phyloP scores from a whole-genome alignment of 2,113 vertebrate species.

The Picathartes gymnocephalus region DNA sequence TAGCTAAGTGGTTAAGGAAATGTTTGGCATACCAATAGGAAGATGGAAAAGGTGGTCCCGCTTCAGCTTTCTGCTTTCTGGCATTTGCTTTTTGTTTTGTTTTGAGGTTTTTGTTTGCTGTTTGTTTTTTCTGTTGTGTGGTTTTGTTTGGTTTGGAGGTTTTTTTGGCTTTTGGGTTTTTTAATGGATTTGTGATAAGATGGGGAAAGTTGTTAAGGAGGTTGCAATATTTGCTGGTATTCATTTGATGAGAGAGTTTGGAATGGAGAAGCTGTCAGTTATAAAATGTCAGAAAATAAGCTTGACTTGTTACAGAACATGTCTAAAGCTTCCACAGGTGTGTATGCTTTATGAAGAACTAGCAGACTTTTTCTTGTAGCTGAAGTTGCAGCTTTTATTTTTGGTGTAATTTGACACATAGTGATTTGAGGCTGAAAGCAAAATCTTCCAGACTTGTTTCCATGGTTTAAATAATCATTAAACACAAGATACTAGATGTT shows the following conservation, averaged over 20 bases:
- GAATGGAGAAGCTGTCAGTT: neutral
- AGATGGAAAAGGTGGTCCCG: neutral
- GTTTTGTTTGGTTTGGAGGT: neutral
- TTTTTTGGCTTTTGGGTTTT: neutral
- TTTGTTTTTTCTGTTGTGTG: neutral
- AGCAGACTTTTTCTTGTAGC: neutral
- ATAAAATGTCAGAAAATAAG: neutral
- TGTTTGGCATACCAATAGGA: neutral
- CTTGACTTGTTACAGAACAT: neutral
- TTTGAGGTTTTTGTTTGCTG: neutral
- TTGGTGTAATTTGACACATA: neutral
- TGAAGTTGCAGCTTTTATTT: neutral
- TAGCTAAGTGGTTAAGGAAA: neutral
- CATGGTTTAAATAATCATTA: neutral
- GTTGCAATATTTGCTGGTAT: neutral
- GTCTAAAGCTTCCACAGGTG: neutral
- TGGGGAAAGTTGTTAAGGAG: neutral
- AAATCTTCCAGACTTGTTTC: neutral
- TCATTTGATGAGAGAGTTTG: neutral
- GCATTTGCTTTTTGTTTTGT: neutral
- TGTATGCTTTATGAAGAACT: neutral
- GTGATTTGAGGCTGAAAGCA: neutral
- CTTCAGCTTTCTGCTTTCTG: neutral
- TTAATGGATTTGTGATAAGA: neutral
- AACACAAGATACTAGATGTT: neutral